These are phyloP conservation scores for Galleria mellonella DNA, from an alignment of 1,140 invertebrate species.

Conservation along the genomic window DNA sequence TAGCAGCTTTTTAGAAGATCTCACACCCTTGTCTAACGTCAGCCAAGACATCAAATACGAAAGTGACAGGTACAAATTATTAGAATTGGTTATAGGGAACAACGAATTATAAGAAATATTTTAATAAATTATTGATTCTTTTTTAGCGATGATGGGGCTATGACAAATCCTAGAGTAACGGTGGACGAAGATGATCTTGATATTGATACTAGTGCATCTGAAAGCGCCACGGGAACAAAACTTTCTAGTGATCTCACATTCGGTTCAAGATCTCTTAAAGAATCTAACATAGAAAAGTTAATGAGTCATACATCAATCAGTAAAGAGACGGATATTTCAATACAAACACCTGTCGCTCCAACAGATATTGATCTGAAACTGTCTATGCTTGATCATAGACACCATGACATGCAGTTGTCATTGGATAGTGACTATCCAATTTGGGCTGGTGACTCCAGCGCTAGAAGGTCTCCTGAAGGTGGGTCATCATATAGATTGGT, in stretches of 20 bases:
- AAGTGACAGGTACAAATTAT: constrained; percentile 76
- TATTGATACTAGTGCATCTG: constrained; percentile 60
- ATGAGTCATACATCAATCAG: constrained; percentile 12
- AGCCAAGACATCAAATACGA: constrained; percentile 74
- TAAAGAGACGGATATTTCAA: constrained; percentile 2
- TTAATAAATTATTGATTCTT: no score
- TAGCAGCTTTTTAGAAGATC: constrained; percentile 88
- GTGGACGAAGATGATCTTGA: constrained; percentile 92
- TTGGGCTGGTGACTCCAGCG: constrained; percentile 61
- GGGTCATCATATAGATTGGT: not conserved
- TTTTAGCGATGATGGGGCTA: constrained; percentile 83
- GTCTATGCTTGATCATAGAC: constrained; percentile 14
- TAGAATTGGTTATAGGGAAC: no score
- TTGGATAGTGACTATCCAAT: constrained; percentile 41
- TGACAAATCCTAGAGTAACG: constrained; percentile 89
- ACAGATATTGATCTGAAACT: not conserved
- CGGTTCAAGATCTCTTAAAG: constrained; percentile 6
- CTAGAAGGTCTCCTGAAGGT: constrained; percentile 72
- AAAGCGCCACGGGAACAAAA: no score
- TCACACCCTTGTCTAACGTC: constrained; percentile 55
- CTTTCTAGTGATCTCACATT: not conserved
- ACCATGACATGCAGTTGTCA: constrained; percentile 13
- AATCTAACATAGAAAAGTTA: constrained; percentile 16
- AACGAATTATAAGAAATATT: constrained; percentile 1
- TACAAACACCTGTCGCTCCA: no score